phyloP scores from a whole-genome alignment of 2,113 vertebrate genomes.

The Kryptolebias marmoratus region DNA sequence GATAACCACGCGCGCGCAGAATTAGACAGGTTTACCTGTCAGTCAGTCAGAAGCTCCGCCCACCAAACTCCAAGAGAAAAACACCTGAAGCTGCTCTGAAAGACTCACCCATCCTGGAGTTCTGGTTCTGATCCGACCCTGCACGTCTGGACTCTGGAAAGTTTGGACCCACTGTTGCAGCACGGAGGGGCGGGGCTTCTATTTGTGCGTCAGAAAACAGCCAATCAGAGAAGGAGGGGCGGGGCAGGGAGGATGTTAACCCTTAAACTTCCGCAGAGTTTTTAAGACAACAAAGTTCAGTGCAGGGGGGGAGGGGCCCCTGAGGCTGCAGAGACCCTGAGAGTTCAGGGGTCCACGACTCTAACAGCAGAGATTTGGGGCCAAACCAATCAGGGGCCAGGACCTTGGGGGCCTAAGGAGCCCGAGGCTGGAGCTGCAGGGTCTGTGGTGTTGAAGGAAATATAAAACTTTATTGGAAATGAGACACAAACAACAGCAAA shows the following conservation, averaged over 20 bases:
- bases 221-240: slow-evolving; percentile 15
- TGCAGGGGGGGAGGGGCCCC: no score
- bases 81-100: rapidly evolving
- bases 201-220: neutral
- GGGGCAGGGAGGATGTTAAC: neutral
- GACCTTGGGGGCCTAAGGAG: no score
- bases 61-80: neutral
- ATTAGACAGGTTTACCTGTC: no score
- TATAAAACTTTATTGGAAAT: no score
- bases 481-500: no score
- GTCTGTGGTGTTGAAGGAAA: no score
- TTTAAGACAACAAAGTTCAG: no score
- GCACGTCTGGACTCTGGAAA: neutral
- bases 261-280: neutral
- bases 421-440: no score
- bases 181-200: neutral
- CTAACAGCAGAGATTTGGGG: no score
- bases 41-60: neutral
- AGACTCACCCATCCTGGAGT: slow-evolving; percentile 43
- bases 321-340: neutral
- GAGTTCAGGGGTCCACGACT: no score
- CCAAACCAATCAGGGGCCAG: no score
- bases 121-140: neutral
- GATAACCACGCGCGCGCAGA: no score
- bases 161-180: neutral